Evolutionary conservation across 2,797 vertebrate genomes (phyloP), one percentile per base, ranked within the genome.

Genomic region (Centroberyx gerrardi): DNA sequence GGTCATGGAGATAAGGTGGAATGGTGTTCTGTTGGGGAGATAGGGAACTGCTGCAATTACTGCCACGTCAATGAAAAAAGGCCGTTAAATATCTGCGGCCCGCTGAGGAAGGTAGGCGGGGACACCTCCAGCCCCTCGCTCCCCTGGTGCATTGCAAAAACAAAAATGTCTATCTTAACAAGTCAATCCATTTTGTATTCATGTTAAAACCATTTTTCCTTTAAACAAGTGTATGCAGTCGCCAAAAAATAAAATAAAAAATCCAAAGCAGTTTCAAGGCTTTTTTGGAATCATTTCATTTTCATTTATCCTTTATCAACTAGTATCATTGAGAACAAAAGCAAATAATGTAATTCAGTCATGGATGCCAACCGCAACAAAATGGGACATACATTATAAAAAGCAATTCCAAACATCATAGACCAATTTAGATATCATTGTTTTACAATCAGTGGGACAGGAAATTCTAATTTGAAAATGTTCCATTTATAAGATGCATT

Each of bases 1-100:
- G 92, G 92, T 94, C 85, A 87, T 74, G 67, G 61, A 87, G 91
- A 92, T 92, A 93, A 93, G 87, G 66, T 74, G 73, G 71, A 85
- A 86, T 78, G 78, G 77, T 85, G 80, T 87, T 90, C 73, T 61
- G 72, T 66, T 60, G 68, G 29, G 69, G 54, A 87, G 87, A 92
- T 89, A 87, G 80, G 53, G 73, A 79, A 80, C 80, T 63, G 84
- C 76, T 2, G 72, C 88, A 90, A 85, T 92, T 90, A 89, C 76
- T 70, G 46, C 63, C 15, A 9, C 72, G 15, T 87, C 86, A 67
- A 78, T 90, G 73, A 80, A 88, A 80, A 88, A 90, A 78, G 72
- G 56, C 74, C 76, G 87, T 86, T 88, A 85, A 86, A 87, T 89
- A 88, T 89, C 74, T 64, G 51, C 70, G 13, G 61, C 69, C 82